These are phyloP conservation scores for Coilia nasus DNA, from an alignment of 2,797 vertebrate genomes.

Conservation along the genomic window DNA sequence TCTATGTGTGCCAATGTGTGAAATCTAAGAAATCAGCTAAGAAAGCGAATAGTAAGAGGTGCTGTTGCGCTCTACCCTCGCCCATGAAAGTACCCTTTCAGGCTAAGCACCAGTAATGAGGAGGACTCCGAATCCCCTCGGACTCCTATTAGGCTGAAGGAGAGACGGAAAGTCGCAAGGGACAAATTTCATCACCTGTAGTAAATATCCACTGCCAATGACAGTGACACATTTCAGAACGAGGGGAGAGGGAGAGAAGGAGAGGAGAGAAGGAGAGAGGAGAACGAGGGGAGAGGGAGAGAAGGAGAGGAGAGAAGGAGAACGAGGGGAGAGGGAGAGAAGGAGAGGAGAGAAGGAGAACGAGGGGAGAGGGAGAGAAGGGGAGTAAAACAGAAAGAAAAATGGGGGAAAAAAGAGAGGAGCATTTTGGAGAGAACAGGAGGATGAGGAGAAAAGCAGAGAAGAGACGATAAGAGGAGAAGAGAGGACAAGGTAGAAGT, in stretches of 20 bases:
- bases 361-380: too few species aligned
- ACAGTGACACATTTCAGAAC: not conserved
- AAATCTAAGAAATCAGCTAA: not conserved
- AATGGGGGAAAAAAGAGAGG: too few species aligned
- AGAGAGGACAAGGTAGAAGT: too few species aligned
- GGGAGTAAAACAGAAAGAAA: too few species aligned
- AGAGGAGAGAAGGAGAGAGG: too few species aligned
- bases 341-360: too few species aligned
- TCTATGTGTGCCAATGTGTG: not conserved
- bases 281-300: too few species aligned
- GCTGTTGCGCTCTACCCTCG: not conserved
- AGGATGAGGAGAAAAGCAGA: too few species aligned
- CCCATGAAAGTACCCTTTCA: not conserved
- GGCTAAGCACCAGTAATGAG: not conserved
- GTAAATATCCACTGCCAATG: not conserved
- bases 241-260: not conserved
- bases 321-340: not conserved
- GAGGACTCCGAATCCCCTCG: too few species aligned
- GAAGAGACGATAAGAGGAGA: too few species aligned
- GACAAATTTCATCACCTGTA: slow-evolving; percentile 14
- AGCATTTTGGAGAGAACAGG: too few species aligned
- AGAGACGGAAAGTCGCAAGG: not conserved
- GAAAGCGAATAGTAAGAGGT: not conserved
- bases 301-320: not conserved
- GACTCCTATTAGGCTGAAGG: not conserved